These are phyloP conservation scores for Megastigmus dorsalis DNA, from an alignment of 2,888 invertebrate species.

Conservation along the genomic window DNA sequence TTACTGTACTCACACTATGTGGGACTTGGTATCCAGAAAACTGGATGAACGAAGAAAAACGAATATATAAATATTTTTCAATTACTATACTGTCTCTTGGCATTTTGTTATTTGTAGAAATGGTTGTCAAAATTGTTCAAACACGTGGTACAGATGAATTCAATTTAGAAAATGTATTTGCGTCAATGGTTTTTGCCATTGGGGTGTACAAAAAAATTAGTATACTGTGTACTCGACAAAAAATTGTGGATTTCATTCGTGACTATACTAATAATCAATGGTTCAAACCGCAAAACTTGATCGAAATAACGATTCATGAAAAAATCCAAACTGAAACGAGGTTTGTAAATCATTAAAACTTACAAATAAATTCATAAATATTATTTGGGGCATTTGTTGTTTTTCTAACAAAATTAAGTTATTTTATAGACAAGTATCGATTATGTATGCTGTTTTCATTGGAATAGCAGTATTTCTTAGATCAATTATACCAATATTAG, in stretches of 20 bases:
- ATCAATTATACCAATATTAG: constrained; percentile 14
- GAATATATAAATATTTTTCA: constrained; percentile 17
- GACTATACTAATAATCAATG: constrained; percentile 4
- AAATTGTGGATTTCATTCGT: constrained; percentile 13
- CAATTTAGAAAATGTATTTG: constrained; percentile 29
- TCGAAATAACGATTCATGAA: constrained; percentile 7
- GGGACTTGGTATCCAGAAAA: constrained; percentile 42
- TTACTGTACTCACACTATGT: constrained; percentile 36
- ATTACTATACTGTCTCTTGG: neutral
- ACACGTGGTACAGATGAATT: neutral
- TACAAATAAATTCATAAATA: too few species aligned
- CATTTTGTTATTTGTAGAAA: constrained; percentile 1
- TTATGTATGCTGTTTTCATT: constrained; percentile 8
- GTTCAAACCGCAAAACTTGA: neutral
- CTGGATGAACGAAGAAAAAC: constrained; percentile 7
- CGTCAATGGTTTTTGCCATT: neutral
- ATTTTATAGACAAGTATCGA: neutral
- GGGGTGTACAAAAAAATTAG: constrained; percentile 31
- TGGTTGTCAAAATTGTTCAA: constrained; percentile 9
- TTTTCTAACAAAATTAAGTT: too few species aligned
- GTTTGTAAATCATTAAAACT: neutral
- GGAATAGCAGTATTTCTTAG: neutral
- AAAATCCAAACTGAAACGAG: constrained; percentile 10
- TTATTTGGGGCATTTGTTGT: too few species aligned
- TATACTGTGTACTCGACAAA: neutral